A percentile compares a stretch with the other conserved stretches of the same genome.
phyloP scores from a whole-genome alignment of 2,113 vertebrate species.

The Scatophagus argus region DNA sequence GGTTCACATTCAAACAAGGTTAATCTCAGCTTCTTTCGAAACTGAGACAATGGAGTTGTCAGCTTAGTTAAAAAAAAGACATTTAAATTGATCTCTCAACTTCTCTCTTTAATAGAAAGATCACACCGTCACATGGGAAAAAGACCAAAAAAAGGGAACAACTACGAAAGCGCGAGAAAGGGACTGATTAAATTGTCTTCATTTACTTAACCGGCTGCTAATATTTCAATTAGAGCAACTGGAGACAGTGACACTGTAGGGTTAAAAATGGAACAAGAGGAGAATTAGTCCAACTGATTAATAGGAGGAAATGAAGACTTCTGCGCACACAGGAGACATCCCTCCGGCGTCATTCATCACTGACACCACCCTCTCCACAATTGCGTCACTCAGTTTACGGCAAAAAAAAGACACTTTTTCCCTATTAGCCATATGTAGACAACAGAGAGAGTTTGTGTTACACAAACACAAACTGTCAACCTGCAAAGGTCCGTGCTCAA shows the following conservation, averaged over 20 bases:
- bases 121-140: slow-evolving; percentile 79
- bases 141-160: slow-evolving; percentile 54
- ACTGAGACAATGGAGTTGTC: slow-evolving; percentile 78
- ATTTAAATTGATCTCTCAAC: slow-evolving; percentile 83
- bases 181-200: slow-evolving; percentile 87
- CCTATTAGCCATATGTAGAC: slow-evolving; percentile 21
- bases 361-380: slow-evolving; percentile 69
- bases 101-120: slow-evolving; percentile 85
- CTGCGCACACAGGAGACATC: slow-evolving; percentile 77
- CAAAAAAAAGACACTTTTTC: slow-evolving; percentile 42
- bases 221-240: slow-evolving; percentile 89
- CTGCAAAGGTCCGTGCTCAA: slow-evolving; percentile 51
- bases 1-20: slow-evolving; percentile 72
- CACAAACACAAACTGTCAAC: slow-evolving; percentile 51
- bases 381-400: slow-evolving; percentile 64
- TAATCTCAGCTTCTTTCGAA: slow-evolving; percentile 68
- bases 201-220: slow-evolving; percentile 88
- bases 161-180: slow-evolving; percentile 45
- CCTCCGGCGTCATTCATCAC: slow-evolving; percentile 81
- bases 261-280: slow-evolving; percentile 85
- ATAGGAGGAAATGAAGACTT: slow-evolving; percentile 85
- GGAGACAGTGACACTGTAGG: slow-evolving; percentile 83
- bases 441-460: slow-evolving; percentile 47
- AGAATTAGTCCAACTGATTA: slow-evolving; percentile 87
- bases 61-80: slow-evolving; percentile 70